Evolutionary conservation across 2,888 invertebrate genomes (phyloP).

Genomic region (Dysmachus trigonus): DNA sequence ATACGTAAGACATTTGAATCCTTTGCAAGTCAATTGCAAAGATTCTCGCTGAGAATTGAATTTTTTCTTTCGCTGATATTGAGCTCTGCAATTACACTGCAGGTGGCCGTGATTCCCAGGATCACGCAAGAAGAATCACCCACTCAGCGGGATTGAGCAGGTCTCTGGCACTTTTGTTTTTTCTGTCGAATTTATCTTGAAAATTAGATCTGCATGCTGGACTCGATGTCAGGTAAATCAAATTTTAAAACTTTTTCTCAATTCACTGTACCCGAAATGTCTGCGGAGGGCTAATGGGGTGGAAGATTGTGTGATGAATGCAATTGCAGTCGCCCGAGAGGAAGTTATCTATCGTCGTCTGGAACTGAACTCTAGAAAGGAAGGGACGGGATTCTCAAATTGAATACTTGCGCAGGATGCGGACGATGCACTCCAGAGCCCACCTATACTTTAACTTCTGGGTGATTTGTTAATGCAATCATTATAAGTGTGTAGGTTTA

Average conservation of each 20-base stretch:
- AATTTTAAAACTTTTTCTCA: constrained; percentile 41
- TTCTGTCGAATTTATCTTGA: constrained; percentile 21
- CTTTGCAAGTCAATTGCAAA: constrained; percentile 3
- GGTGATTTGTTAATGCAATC: constrained; percentile 40
- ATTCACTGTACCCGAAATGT: constrained; percentile 13
- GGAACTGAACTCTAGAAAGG: neutral
- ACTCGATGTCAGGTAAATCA: constrained; percentile 35
- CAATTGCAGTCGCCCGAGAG: neutral
- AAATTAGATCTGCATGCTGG: constrained; percentile 1
- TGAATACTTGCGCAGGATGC: neutral
- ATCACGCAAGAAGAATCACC: neutral
- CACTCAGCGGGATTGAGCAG: neutral
- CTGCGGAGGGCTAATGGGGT: constrained; percentile 33
- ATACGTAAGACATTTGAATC: neutral
- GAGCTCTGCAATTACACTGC: neutral
- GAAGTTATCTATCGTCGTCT: constrained; percentile 21
- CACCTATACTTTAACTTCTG: constrained; percentile 13
- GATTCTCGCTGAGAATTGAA: neutral
- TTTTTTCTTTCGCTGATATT: neutral
- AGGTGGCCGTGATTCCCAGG: neutral
- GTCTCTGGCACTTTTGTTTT: neutral
- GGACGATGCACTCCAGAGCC: neutral
- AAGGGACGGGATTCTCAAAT: constrained; percentile 1
- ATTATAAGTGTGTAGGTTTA: constrained; percentile 9
- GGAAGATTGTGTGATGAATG: constrained; percentile 43